Evolutionary conservation across 2,888 invertebrate genomes (phyloP).

Genomic region (Abrostola triplasia): DNA sequence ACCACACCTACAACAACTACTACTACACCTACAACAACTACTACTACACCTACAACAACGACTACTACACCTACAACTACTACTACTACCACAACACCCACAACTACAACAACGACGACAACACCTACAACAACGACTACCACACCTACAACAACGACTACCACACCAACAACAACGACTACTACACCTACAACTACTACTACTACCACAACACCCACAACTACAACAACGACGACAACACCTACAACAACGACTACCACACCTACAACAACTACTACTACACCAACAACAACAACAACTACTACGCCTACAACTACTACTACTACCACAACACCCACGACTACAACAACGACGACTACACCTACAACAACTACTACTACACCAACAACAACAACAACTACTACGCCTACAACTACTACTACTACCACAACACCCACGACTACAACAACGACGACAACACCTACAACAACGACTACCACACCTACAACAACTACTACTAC

Average conservation of each 20-base stretch:
- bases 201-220: not conserved
- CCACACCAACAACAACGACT: not conserved
- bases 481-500: no score
- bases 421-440: not conserved
- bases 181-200: not conserved
- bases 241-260: not conserved
- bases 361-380: not conserved
- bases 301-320: not conserved
- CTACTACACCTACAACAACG: slow-evolving; percentile 18
- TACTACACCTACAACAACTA: slow-evolving; percentile 21
- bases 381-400: not conserved
- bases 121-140: slow-evolving; percentile 3
- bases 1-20: slow-evolving; percentile 29
- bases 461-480: not conserved
- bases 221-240: not conserved
- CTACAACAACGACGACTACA: not conserved
- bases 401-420: not conserved
- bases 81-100: slow-evolving; percentile 18
- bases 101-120: slow-evolving; percentile 7
- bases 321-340: not conserved
- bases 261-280: not conserved
- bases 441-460: not conserved
- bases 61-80: slow-evolving; percentile 29
- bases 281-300: not conserved
- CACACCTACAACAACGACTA: not conserved